Evolutionary conservation across 1,140 invertebrate species (phyloP).

Genomic region (Drosophila malerkotliana): DNA sequence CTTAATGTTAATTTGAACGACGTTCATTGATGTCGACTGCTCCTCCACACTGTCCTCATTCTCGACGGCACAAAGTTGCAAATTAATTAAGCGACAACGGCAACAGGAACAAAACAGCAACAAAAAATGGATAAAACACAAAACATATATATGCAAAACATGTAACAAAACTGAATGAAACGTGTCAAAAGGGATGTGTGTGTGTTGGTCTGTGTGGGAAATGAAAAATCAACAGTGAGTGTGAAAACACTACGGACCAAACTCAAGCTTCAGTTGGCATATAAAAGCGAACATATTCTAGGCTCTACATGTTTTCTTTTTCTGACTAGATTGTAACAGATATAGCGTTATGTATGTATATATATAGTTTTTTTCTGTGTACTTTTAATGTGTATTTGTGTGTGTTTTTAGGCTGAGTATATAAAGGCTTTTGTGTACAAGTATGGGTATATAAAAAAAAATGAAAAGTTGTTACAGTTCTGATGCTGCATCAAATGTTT

Average conservation of each 20-base stretch:
- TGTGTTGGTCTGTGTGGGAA: constrained; percentile 21
- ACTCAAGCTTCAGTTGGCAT: constrained; percentile 34
- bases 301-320: constrained; percentile 22
- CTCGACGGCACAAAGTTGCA: constrained; percentile 61
- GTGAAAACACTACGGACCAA: constrained; percentile 33
- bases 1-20: constrained; percentile 68
- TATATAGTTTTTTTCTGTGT: constrained; percentile 11
- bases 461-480: constrained; percentile 32
- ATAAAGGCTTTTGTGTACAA: constrained; percentile 24
- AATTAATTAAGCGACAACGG: constrained; percentile 73
- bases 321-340: constrained; percentile 16
- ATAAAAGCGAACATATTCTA: constrained; percentile 50
- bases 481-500: constrained; percentile 52
- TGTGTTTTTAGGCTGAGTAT: constrained; percentile 17
- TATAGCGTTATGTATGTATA: constrained; percentile 27
- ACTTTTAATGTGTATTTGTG: constrained; percentile 10
- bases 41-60: constrained; percentile 48
- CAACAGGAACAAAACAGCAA: constrained; percentile 43
- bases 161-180: constrained; percentile 60
- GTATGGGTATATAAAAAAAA: constrained; percentile 22
- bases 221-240: constrained; percentile 49
- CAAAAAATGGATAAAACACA: background rate
- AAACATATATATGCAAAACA: constrained; percentile 45
- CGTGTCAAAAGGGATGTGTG: constrained; percentile 40
- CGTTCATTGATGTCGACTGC: constrained; percentile 51